Base-by-base conservation (phyloP, 2,797 vertebrate genomes). In the Antrozous pallidus region DNA sequence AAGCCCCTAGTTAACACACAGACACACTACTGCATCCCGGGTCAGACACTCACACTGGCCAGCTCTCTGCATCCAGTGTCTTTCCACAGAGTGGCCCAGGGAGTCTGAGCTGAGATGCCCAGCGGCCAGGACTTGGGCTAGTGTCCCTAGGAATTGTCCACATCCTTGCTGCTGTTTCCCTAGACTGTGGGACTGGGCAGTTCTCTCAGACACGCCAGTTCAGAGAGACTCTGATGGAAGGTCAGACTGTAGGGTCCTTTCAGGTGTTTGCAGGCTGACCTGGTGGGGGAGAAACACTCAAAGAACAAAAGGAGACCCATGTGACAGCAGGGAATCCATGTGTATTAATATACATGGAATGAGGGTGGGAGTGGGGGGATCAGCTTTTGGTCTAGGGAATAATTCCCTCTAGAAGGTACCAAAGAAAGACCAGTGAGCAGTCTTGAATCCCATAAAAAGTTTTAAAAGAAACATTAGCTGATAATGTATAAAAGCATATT, bases 391-490 rank as follows among this genome's bases (percentile, higher is more conserved):
- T 63, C 31, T 26, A 31, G n/a, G 22, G 5, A n/a, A 56, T 20
- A 24, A 14, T 58, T 63, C 86, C 18, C 54, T 91, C 88, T 49
- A 70, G 33, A 17, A 14, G 45, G 4, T 2, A 26, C 36, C 26
- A 54, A 78, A 38, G 58, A 79, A 69, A 58, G 45, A 71, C 75
- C 2, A 26, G 36, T 42, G 22, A 77, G 14, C 31, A 36, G 22
- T 8, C 26, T 70, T 81, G 38, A 54, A 63, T 86, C 36, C 67
- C 51, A 18, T 74, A 33, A 8, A 49, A 81, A 36, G 49, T 20
- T n/a, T 3, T 11, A n/a, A 70, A 90, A 90, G 69, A 54, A 91
- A 87, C 54, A 77, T 54, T 36, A 54, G 74, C 47, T 36, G 49
- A 26, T 36, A 54, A 54, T 54, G 26, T 54, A 13, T n/a, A 54